Base-by-base conservation (phyloP, 2,113 vertebrate species). In the Murina feae region DNA sequence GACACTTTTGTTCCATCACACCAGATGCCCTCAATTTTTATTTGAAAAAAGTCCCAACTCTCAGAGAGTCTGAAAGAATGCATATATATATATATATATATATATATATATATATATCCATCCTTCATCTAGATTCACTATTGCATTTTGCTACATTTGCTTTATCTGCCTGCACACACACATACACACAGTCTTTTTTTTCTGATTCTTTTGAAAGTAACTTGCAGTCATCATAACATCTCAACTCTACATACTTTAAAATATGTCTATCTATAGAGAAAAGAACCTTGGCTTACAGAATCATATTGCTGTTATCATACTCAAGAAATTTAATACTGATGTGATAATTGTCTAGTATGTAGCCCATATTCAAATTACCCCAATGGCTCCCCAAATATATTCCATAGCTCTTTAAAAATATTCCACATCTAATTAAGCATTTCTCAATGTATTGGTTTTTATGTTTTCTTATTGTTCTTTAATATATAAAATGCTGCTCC, bases 51-150 rank as follows among this genome's bases (percentile, higher is more conserved):
- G 1, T 25, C 86, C 20, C 11, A 63, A n/a, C 7, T 16, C 12
- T 90, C 35, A 60, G 32, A 82, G 35, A 89, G 23, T 47, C 10
- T 82, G 35, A 89, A 75, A 86, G 14, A 60, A 83, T 65, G 23
- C 9, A 20, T 25, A 47, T 25, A 2, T 5, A 58, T 8, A n/a
- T 58, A 32, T 25, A 76, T 25, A 55, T 53, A 53, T 53, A 20
- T 51, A 51, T 51, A 20, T 53, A 8, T 79, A 20, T 25, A 49
- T 32, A 2, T 5, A 58, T 6, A 30, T 51, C 28, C 28, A 51
- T 21, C 28, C 11, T 69, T 72, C 65, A 60, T 32, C 20, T 83
- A 60, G n/a, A 84, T 37, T 76, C 51, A 92, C 18, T 72, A 25
- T 55, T n/a, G 12, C 66, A 58, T 89, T 91, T 96, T 68, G 20